Conservation (phyloP, 2,797 vertebrate species). For the Myiotriccus ornatus region DNA sequence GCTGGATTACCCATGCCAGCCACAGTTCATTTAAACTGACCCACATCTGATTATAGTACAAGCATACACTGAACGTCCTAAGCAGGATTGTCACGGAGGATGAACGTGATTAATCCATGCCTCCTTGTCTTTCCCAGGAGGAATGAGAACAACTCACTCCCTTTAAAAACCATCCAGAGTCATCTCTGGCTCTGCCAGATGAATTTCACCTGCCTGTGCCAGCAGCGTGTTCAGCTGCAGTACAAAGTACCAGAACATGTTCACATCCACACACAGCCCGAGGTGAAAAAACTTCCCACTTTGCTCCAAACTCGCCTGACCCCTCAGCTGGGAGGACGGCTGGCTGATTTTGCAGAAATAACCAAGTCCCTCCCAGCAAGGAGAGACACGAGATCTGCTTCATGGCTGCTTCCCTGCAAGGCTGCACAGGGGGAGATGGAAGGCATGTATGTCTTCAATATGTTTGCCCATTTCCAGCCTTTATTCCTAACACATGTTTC, state of each 20-base stretch:
- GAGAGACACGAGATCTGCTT: neutral
- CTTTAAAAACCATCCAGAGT: neutral
- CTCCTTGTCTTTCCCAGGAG: neutral
- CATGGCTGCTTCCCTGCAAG: neutral
- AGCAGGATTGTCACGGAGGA: neutral
- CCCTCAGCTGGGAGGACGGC: neutral
- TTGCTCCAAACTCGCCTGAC: neutral
- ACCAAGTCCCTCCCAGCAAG: neutral
- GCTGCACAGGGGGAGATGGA: neutral
- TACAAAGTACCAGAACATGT: neutral
- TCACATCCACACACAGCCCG: neutral
- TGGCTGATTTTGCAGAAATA: neutral
- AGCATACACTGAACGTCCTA: neutral
- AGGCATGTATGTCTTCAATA: conserved; percentile 32
- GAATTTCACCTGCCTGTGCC: conserved; percentile 41
- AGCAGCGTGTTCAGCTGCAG: neutral
- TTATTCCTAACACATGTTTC: conserved; percentile 72
- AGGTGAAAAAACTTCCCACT: neutral
- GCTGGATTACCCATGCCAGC: neutral
- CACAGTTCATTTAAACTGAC: neutral
- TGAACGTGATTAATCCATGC: neutral
- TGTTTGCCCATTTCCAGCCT: conserved; percentile 54
- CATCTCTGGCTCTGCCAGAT: neutral
- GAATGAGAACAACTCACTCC: neutral
- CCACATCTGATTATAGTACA: neutral